Base-by-base conservation (phyloP, 1,140 invertebrate species). In the Doryteuthis pealeii region DNA sequence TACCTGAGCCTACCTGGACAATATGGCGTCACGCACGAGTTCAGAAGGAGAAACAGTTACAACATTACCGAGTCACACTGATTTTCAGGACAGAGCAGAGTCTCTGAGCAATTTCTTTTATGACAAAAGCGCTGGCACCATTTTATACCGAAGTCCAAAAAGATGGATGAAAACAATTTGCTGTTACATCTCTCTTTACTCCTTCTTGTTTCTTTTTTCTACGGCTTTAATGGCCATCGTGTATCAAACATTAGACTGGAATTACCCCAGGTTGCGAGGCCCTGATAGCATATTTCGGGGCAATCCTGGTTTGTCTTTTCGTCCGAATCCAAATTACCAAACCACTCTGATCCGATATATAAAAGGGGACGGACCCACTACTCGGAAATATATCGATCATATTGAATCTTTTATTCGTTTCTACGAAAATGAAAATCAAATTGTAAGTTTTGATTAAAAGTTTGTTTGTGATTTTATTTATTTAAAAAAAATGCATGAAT, bases 141-240 rank as follows among this genome's bases (percentile, higher is more conserved):
- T 62, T 22, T 22, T 62, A 5, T 62, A 62, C 18, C 18, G 26
- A 12, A 62, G 22, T 22, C 54, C 54, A 0, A 28, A 2, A 22
- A 62, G 54, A 62, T 62, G 54, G 54, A 5, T 22, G 18, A 62
- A 62, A 28, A 22, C 26, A 5, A 62, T 62, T 6, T 22, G 54
- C 75, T 99, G 98, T 91, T 98, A 98, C 89, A 85, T 96, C 76
- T 92, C 97, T 87, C 98, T 96, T 90, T 98, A 97, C 89, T 90
- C 92, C 71, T 92, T 92, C 78, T 91, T 99, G 83, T 91, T 92
- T 79, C 85, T 84, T 49, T 98, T 98, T 91, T 98, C 97, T 89
- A 92, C 93, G 74, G 93, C 93, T 26, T 93, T 97, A 92, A 90
- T 98, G 87, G 92, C 94, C 73, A 92, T 97, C 79, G 98, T 98